Evolutionary conservation across 92 coral and sea anemone species (phyloP).

Genomic region (Pocillopora meandrina): DNA sequence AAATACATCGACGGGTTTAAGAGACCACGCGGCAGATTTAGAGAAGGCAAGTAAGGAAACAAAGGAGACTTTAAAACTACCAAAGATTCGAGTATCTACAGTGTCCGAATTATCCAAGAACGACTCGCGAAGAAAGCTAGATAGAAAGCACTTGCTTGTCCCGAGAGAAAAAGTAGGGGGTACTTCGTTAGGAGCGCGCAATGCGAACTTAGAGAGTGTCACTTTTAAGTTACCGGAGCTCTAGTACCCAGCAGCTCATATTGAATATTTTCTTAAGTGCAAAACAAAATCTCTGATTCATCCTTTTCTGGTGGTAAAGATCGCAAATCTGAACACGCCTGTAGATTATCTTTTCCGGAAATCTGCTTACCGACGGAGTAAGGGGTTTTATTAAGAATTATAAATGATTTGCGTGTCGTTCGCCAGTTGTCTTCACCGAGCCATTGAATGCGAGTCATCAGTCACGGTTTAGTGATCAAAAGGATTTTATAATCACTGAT

Average conservation of each 20-base stretch:
- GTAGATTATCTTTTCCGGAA: not conserved
- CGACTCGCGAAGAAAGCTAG: constrained; percentile 28
- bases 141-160: constrained; percentile 27
- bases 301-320: too few species aligned
- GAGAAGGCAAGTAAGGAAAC: constrained; percentile 27
- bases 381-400: not conserved
- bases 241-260: too few species aligned
- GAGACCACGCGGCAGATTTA: constrained; percentile 20
- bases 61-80: constrained; percentile 32
- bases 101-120: constrained; percentile 21
- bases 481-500: constrained; percentile 31
- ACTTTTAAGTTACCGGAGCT: not conserved
- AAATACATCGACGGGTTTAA: constrained; percentile 30
- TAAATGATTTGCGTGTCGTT: constrained; percentile 2
- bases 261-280: too few species aligned
- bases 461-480: constrained; percentile 4
- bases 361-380: constrained; percentile 6
- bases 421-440: not conserved
- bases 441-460: not conserved
- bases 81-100: constrained; percentile 36
- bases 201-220: not conserved
- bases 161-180: constrained; percentile 35
- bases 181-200: not conserved
- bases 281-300: too few species aligned
- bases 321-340: too few species aligned